phyloP scores from a whole-genome alignment of 2,888 invertebrate species.

The Epicampocera succincta region DNA sequence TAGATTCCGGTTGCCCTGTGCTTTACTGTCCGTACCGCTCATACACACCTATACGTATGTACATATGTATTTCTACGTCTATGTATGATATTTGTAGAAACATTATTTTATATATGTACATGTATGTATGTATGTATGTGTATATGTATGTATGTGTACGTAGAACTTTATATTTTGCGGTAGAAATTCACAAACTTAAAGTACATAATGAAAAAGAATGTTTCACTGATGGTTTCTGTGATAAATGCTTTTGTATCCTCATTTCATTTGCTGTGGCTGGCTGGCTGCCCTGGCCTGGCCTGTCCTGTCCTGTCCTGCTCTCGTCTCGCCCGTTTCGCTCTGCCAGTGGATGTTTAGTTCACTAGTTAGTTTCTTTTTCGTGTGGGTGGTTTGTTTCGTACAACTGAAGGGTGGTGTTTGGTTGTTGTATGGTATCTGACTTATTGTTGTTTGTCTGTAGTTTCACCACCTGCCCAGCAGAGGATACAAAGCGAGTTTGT shows the following conservation, averaged over 20 bases:
- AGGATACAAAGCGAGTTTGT: conserved; percentile 25
- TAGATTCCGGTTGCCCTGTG: too few relatives aligned
- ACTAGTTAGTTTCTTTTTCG: not conserved
- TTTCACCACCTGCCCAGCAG: conserved; percentile 28
- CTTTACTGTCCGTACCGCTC: too few relatives aligned
- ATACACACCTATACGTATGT: too few relatives aligned
- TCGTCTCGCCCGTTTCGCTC: not conserved
- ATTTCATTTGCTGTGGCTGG: conserved; percentile 62
- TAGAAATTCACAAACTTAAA: too few relatives aligned
- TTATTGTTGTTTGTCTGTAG: conserved; percentile 14
- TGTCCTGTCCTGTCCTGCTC: not conserved
- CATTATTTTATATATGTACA: too few relatives aligned
- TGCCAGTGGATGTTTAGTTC: conserved; percentile 41
- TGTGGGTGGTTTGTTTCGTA: conserved; percentile 12
- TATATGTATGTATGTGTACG: too few relatives aligned
- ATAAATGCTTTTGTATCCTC: conserved; percentile 76
- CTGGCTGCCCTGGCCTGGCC: conserved; percentile 1
- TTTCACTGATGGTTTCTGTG: conserved; percentile 74
- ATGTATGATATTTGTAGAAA: too few relatives aligned
- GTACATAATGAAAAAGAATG: conserved; percentile 20
- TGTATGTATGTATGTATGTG: too few relatives aligned
- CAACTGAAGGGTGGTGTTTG: conserved; percentile 23
- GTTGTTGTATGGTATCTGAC: conserved; percentile 67
- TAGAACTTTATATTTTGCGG: too few relatives aligned
- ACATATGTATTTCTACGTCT: too few relatives aligned